Percentiles rank a stretch among this genome's conserved stretches.
phyloP scores from a whole-genome alignment of 2,113 vertebrate genomes.

The Microtus pennsylvanicus region DNA sequence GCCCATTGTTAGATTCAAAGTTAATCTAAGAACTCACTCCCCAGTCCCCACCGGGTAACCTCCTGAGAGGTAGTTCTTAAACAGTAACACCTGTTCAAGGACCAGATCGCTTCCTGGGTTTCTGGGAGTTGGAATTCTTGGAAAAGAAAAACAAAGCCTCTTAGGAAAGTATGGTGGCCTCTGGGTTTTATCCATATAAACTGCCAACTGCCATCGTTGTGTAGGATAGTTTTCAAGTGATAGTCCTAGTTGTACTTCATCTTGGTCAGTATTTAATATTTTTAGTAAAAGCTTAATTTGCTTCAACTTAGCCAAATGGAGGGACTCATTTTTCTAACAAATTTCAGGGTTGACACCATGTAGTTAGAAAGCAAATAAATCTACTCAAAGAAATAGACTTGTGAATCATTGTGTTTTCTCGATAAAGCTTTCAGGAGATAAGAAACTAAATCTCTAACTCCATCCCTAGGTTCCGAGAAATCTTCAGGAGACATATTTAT shows the following conservation, averaged over 20 bases:
- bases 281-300: not conserved
- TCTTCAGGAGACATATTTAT: not conserved
- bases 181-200: not conserved
- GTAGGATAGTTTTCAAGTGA: not conserved
- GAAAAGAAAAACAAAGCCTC: not conserved
- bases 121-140: not conserved
- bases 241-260: not conserved
- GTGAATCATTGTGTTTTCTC: not conserved
- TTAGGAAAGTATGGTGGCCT: not conserved
- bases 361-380: constrained; percentile 54
- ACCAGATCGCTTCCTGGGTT: not conserved
- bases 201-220: not conserved
- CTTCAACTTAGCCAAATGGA: not conserved
- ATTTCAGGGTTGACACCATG: not conserved
- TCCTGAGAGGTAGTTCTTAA: not conserved
- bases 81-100: not conserved
- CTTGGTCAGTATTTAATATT: not conserved
- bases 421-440: not conserved
- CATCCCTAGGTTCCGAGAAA: not conserved
- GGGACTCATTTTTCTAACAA: not conserved
- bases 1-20: not conserved
- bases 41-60: no score
- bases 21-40: not conserved
- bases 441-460: not conserved
- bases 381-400: not conserved